Evolutionary conservation across 2,113 vertebrate genomes (phyloP), one percentile per base, ranked within the genome.

Genomic region (Panthera tigris): DNA sequence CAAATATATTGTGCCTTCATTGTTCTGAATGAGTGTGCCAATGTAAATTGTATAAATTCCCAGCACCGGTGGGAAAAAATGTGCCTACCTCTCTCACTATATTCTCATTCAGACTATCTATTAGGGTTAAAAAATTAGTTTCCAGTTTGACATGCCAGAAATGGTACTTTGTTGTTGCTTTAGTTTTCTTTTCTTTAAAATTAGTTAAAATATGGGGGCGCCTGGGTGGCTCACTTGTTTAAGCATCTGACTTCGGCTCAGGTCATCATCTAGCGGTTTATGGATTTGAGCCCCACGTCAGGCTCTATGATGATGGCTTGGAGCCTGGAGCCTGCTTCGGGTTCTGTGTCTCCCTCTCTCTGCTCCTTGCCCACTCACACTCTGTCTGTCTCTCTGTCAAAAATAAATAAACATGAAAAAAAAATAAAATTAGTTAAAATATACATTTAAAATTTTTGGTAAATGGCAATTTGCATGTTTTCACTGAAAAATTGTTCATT

Each of bases 371-470:
- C 21, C 8, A 21, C 57, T 25, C 57, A 9, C 57, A 23, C 57
- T 57, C 57, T 23, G 19, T 23, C 57, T 61, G 21, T 25, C 18
- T 57, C 19, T 57, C 19, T 57, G 2, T 61, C 57, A 61, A 61
- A 57, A 57, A 57, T 57, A 61, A 61, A 61, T 61, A 61, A 61
- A 61, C 57, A 61, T 61, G 21, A 61, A 61, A 61, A 61, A 61
- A 61, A 61, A 61, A 61, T 68, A 84, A 92, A 92, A 89, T 25
- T 55, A 89, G 21, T 79, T 89, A 84, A 95, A 95, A 84, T 48
- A 73, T 12, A 27, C 41, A 57, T 79, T 92, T 9, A 36, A 65
- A 81, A 31, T 33, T 27, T 69, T 71, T 52, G 7, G 14, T 23
- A 61, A 81, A 11, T 91, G 82, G 8, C 1, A 45, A 92, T 92